Conservation (phyloP, 2,888 invertebrate species). For the Protophormia terraenovae region DNA sequence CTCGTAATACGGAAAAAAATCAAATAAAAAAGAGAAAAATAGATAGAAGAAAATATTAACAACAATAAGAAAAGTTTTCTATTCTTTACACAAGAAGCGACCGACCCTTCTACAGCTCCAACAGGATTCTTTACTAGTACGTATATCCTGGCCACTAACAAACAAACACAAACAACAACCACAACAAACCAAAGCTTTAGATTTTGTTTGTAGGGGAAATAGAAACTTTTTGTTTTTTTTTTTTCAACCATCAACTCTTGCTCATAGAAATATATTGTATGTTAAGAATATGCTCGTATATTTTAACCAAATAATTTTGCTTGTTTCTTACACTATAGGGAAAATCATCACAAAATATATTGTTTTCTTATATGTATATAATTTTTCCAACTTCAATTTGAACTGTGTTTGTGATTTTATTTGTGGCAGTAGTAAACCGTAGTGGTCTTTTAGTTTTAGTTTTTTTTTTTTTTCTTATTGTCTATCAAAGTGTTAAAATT, state of each 20-base stretch:
- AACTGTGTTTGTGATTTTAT: slow-evolving; percentile 26
- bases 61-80: slow-evolving; percentile 45
- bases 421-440: background rate
- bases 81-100: slow-evolving; percentile 18
- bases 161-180: slow-evolving; percentile 35
- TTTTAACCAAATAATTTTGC: slow-evolving; percentile 24
- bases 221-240: background rate
- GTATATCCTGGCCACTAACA: slow-evolving; percentile 35
- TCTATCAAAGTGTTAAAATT: slow-evolving; percentile 60
- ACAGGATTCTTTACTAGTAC: background rate
- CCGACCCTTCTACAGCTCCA: background rate
- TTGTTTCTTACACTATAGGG: slow-evolving; percentile 33
- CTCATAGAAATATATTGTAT: slow-evolving; percentile 20
- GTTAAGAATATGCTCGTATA: slow-evolving; percentile 12
- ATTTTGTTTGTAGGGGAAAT: slow-evolving; percentile 43
- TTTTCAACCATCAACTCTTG: background rate
- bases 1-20: slow-evolving; percentile 8
- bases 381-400: background rate
- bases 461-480: too few species aligned
- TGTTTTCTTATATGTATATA: background rate
- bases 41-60: slow-evolving; percentile 29
- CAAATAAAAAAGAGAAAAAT: background rate
- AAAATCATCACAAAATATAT: slow-evolving; percentile 47
- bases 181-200: slow-evolving; percentile 16
- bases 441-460: too few species aligned